These are phyloP conservation scores for Parnassius apollo DNA, from an alignment of 2,888 invertebrate genomes.

Conservation along the genomic window DNA sequence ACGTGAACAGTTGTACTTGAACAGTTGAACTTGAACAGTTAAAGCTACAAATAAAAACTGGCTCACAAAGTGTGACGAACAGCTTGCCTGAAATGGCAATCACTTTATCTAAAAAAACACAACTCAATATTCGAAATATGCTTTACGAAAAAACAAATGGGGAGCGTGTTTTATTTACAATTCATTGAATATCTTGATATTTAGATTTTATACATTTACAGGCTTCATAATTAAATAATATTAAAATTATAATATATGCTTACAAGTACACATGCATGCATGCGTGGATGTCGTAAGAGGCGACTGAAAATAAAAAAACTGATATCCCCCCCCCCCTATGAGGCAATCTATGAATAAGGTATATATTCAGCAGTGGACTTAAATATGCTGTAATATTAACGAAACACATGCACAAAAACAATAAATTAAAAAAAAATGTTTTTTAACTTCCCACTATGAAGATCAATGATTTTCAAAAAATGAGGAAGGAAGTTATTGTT, in stretches of 20 bases:
- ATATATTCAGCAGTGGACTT: no score
- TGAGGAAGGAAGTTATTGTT: no score
- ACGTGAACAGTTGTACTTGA: constrained; percentile 48
- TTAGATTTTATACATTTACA: constrained; percentile 11
- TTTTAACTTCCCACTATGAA: no score
- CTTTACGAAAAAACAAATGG: constrained; percentile 40
- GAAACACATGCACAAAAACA: no score
- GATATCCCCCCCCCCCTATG: no score
- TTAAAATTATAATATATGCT: not conserved
- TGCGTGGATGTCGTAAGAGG: not conserved
- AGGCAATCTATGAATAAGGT: no score
- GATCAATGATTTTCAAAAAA: no score
- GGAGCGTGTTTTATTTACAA: constrained; percentile 46
- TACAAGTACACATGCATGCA: not conserved
- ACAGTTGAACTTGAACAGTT: constrained; percentile 55
- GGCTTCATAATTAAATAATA: constrained; percentile 2
- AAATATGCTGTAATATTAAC: no score
- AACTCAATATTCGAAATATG: constrained; percentile 53
- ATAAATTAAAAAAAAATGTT: no score
- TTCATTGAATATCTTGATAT: constrained; percentile 34
- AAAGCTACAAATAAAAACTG: constrained; percentile 40
- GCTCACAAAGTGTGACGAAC: constrained; percentile 56
- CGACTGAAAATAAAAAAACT: no score
- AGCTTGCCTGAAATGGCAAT: constrained; percentile 64
- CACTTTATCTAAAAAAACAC: constrained; percentile 63